Percentiles rank a stretch among this genome's conserved stretches.
These are phyloP conservation scores for Vireo griseus DNA, from an alignment of 2,797 vertebrate genomes.

Conservation along the genomic window DNA sequence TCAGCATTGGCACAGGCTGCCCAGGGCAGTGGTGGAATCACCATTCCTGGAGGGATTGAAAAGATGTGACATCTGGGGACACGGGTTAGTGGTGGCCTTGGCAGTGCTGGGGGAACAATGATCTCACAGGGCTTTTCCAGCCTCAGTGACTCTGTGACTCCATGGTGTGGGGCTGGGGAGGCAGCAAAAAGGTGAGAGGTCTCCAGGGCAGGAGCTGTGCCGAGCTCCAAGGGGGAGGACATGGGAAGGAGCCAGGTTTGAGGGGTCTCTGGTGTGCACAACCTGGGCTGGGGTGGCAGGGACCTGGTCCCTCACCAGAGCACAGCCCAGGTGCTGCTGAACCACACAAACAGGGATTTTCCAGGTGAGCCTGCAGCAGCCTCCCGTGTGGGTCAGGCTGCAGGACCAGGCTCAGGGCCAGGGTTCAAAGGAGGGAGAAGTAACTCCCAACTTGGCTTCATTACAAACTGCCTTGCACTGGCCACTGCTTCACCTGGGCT, in stretches of 20 bases:
- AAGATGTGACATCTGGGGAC: neutral
- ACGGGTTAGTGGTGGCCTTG: neutral
- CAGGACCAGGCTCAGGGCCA: neutral
- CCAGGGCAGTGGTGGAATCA: neutral
- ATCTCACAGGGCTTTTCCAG: neutral
- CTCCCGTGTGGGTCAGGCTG: neutral
- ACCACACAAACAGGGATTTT: neutral
- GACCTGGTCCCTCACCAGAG: neutral
- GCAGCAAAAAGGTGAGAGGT: neutral
- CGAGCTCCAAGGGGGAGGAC: neutral
- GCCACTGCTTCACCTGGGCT: neutral
- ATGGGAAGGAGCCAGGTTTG: neutral
- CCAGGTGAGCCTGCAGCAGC: neutral
- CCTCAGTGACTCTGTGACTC: neutral
- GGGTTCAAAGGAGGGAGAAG: neutral
- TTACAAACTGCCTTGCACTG: neutral
- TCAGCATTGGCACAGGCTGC: neutral
- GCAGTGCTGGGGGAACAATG: neutral
- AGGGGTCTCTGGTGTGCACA: neutral
- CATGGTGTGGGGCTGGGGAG: rapidly evolving
- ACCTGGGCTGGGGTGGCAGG: neutral
- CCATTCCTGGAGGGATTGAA: neutral
- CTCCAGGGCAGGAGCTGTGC: neutral
- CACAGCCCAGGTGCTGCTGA: neutral
- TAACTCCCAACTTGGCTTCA: neutral